Conservation (phyloP, 2,113 vertebrate species). For the Hymenochirus boettgeri region DNA sequence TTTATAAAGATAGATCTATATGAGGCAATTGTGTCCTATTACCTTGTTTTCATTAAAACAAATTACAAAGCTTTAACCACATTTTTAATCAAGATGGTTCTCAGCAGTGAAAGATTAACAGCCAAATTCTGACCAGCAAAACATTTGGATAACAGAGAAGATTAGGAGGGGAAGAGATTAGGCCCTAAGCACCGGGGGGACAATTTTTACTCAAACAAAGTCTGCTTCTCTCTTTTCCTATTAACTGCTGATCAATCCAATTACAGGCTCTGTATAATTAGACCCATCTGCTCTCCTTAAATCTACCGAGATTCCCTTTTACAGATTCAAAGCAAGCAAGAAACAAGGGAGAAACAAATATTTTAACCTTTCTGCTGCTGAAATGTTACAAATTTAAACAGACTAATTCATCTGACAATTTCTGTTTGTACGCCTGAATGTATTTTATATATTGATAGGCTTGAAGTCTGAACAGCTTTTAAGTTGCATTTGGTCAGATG, state of each 20-base stretch:
- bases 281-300: conserved; percentile 42
- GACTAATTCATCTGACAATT: too few species aligned
- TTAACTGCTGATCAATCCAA: conserved; percentile 44
- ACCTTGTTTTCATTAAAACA: conserved; percentile 11
- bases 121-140: conserved; percentile 19
- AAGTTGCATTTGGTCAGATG: too few species aligned
- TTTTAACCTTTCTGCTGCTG: conserved; percentile 24
- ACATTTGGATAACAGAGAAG: conserved; percentile 33
- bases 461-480: too few species aligned
- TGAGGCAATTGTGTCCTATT: not conserved
- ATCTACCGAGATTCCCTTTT: conserved; percentile 41
- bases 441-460: too few species aligned
- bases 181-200: conserved; percentile 35
- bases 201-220: conserved; percentile 41
- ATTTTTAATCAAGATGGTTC: conserved; percentile 8
- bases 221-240: conserved; percentile 42
- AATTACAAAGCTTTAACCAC: not conserved
- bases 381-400: too few species aligned
- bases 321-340: conserved; percentile 13
- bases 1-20: conserved; percentile 3
- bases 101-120: conserved; percentile 22
- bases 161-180: conserved; percentile 35
- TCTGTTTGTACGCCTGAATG: too few species aligned
- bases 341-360: conserved; percentile 1
- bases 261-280: conserved; percentile 42